A percentile compares a stretch with the other conserved stretches of the same genome.
phyloP scores from a whole-genome alignment of 2,888 invertebrate species.

The Oscheius sp. region DNA sequence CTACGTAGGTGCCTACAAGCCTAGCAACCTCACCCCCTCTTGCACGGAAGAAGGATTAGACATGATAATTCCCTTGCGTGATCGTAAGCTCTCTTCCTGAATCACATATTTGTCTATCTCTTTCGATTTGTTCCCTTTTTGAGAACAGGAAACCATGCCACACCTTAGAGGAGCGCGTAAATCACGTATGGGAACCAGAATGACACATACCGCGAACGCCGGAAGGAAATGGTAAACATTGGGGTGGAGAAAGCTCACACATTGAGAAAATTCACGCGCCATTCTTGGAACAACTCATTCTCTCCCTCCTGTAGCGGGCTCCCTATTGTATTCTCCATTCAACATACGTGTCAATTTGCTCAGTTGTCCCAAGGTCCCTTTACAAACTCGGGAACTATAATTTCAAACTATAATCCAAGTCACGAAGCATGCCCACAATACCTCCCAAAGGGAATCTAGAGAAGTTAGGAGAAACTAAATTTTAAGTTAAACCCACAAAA shows the following conservation, averaged over 20 bases:
- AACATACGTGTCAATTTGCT: too few species aligned
- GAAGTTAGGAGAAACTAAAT: too few species aligned
- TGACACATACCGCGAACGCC: conserved; percentile 25
- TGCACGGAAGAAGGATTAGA: conserved; percentile 20
- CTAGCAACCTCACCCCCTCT: neutral
- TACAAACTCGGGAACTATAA: too few species aligned
- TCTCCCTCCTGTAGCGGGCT: neutral
- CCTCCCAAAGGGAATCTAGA: too few species aligned
- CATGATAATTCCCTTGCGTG: conserved; percentile 9
- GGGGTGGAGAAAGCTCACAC: too few species aligned
- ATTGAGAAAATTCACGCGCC: neutral
- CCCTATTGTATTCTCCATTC: too few species aligned
- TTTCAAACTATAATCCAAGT: too few species aligned
- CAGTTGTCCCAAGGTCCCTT: too few species aligned
- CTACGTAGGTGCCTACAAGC: too few species aligned
- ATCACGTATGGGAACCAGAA: conserved; percentile 22
- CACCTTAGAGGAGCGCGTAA: conserved; percentile 15
- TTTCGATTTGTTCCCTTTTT: conserved; percentile 3
- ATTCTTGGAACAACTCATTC: neutral
- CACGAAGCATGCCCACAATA: too few species aligned
- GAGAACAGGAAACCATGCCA: conserved; percentile 6
- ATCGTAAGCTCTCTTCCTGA: conserved; percentile 9
- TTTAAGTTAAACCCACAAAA: too few species aligned
- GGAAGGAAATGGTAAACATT: conserved; percentile 19
- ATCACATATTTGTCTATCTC: conserved; percentile 16